A percentile compares a stretch with the other conserved stretches of the same genome.
Conservation (phyloP, 2,888 invertebrate genomes). For the Pandemis corylana region DNA sequence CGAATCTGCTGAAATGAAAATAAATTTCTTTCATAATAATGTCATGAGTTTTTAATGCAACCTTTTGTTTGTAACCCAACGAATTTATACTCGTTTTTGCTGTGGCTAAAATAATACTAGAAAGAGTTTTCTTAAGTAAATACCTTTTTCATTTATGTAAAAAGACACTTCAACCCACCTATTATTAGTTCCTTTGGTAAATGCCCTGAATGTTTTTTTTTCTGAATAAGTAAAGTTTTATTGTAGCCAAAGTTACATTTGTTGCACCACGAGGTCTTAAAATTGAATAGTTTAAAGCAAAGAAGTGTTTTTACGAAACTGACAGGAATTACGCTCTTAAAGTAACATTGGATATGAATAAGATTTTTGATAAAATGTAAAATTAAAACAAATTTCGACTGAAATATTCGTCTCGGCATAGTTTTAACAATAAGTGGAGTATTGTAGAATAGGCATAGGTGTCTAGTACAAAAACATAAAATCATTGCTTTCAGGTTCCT, state of each 20-base stretch:
- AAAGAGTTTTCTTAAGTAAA: constrained; percentile 21
- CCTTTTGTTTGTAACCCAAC: constrained; percentile 40
- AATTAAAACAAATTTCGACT: constrained; percentile 80
- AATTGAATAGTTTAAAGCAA: constrained; percentile 12
- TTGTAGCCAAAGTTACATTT: constrained; percentile 20
- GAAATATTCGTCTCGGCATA: constrained; percentile 82
- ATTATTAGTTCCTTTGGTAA: constrained; percentile 32
- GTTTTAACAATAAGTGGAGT: constrained; percentile 79
- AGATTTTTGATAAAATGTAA: constrained; percentile 72
- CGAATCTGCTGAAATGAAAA: constrained; percentile 48
- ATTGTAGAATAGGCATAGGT: constrained; percentile 75
- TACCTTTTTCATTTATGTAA: not conserved
- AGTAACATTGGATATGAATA: constrained; percentile 57
- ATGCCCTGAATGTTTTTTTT: constrained; percentile 26
- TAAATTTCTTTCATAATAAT: constrained; percentile 66
- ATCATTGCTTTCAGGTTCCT: constrained; percentile 21
- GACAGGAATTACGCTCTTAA: constrained; percentile 37
- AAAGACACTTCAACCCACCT: constrained; percentile 38
- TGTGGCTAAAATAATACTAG: not conserved
- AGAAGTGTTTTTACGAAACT: constrained; percentile 32
- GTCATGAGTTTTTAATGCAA: constrained; percentile 46
- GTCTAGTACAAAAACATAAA: constrained; percentile 80
- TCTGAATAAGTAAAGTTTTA: constrained; percentile 7
- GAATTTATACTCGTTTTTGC: not conserved
- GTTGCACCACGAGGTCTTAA: constrained; percentile 15